Conservation (phyloP, 1,140 invertebrate genomes). For the Laupala kohalensis region DNA sequence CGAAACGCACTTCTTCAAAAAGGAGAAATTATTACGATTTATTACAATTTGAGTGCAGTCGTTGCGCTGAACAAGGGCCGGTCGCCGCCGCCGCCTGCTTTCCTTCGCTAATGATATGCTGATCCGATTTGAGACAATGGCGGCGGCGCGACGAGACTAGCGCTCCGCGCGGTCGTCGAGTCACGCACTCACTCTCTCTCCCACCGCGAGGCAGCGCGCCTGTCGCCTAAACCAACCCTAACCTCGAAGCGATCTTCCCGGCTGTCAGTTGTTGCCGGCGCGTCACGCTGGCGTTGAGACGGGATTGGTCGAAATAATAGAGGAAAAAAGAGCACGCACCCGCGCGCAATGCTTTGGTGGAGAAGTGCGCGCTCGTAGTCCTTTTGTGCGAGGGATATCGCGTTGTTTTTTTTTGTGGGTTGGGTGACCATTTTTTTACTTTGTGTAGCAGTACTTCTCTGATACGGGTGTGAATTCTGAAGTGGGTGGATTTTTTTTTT, state of each 20-base stretch:
- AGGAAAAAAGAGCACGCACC: too few species aligned
- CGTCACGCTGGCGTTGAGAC: too few species aligned
- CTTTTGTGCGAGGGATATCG: not conserved
- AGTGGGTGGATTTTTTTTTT: too few species aligned
- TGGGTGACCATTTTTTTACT: too few species aligned
- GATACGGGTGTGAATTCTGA: too few species aligned
- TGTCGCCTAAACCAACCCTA: not conserved
- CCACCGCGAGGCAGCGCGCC: too few species aligned
- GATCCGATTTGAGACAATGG: not conserved
- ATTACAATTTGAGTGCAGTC: not conserved
- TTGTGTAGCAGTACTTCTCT: too few species aligned
- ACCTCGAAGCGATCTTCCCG: not conserved
- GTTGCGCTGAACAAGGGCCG: too few species aligned
- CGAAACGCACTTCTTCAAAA: not conserved
- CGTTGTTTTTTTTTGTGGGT: too few species aligned
- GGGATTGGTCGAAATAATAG: too few species aligned
- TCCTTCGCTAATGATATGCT: not conserved
- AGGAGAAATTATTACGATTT: not conserved
- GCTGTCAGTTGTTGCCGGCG: too few species aligned
- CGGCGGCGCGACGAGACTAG: not conserved
- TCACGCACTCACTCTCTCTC: too few species aligned
- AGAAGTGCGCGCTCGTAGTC: not conserved
- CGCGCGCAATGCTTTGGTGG: not conserved
- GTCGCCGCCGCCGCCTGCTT: not conserved
- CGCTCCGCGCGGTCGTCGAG: not conserved